These are phyloP conservation scores for Gobionotothen gibberifrons DNA, from an alignment of 2,797 vertebrate genomes.

Conservation along the genomic window DNA sequence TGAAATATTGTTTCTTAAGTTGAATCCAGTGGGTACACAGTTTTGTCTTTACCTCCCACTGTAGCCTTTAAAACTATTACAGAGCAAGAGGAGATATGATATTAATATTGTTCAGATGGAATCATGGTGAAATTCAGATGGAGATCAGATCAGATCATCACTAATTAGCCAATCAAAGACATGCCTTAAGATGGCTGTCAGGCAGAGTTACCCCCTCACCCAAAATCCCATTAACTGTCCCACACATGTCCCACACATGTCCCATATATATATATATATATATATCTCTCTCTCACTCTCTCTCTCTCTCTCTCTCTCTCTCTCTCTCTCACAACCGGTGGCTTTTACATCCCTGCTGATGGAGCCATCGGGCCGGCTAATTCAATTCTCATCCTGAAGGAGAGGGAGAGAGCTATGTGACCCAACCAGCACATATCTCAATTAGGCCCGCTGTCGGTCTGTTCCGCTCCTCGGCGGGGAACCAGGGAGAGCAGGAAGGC, in stretches of 20 bases:
- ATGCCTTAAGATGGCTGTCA: conserved; percentile 43
- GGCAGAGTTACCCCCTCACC: conserved; percentile 35
- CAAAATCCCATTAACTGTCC: conserved; percentile 60
- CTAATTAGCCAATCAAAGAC: conserved; percentile 56
- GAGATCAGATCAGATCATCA: conserved; percentile 30
- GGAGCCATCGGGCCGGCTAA: conserved; percentile 77
- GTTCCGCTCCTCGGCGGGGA: conserved; percentile 46
- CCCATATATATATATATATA: no score
- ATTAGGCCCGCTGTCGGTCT: conserved; percentile 74
- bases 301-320: conserved; percentile 32
- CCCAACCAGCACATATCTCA: conserved; percentile 75
- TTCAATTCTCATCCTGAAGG: conserved; percentile 73
- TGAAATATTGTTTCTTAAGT: conserved; percentile 15
- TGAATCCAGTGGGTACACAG: conserved; percentile 15
- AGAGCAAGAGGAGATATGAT: background rate
- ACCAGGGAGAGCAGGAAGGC: conserved; percentile 32
- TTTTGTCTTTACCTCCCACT: conserved; percentile 8
- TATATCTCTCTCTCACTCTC: no score
- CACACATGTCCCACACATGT: no score
- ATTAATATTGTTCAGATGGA: conserved; percentile 29
- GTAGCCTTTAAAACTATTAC: background rate
- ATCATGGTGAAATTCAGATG: conserved; percentile 33
- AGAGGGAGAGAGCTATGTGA: conserved; percentile 46
- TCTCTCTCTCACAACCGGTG: conserved; percentile 50
- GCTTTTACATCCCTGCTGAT: conserved; percentile 76